These are phyloP conservation scores for Narcine bancroftii DNA, from an alignment of 2,113 vertebrate species.

Conservation along the genomic window DNA sequence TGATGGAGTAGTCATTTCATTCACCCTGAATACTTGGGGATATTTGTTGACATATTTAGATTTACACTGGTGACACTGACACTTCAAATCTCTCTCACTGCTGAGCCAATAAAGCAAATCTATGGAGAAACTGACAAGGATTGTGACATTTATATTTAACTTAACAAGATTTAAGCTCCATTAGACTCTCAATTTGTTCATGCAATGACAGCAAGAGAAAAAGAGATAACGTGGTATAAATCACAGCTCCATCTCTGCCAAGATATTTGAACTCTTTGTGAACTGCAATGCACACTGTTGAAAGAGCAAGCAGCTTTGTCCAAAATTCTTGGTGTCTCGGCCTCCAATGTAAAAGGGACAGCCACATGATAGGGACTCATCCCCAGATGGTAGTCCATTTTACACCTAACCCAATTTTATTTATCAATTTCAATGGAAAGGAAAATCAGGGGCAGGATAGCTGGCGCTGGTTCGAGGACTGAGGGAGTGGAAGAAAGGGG, in stretches of 20 bases:
- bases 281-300: not conserved
- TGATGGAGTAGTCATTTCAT: too few relatives aligned
- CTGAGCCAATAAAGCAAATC: not conserved
- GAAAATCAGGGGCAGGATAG: not conserved
- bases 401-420: not conserved
- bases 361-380: not conserved
- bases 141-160: not conserved
- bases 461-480: not conserved
- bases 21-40: too few relatives aligned
- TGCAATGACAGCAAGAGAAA: not conserved
- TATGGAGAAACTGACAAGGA: not conserved
- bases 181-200: not conserved
- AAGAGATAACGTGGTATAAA: not conserved
- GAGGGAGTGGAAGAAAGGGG: too few relatives aligned
- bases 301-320: not conserved
- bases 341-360: not conserved
- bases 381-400: not conserved
- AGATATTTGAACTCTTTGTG: slow-evolving; percentile 1
- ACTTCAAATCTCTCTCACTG: not conserved
- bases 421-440: not conserved
- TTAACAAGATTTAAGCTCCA: not conserved
- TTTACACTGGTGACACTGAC: not conserved
- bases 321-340: not conserved
- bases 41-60: too few relatives aligned
- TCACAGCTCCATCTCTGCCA: not conserved